Base-by-base conservation (phyloP, 2,888 invertebrate genomes). In the Plagodis dolabraria region DNA sequence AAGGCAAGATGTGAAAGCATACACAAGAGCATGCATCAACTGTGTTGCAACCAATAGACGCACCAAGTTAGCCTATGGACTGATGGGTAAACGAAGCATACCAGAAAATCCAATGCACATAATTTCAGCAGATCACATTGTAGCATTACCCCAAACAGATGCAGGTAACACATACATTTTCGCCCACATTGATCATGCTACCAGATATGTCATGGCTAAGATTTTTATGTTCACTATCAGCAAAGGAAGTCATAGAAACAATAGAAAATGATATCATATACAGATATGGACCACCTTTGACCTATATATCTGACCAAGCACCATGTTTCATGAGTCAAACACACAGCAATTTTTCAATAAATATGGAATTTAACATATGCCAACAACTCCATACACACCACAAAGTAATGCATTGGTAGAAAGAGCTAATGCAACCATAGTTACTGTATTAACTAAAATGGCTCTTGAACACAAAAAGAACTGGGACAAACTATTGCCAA, bases 121-220 rank as follows among this genome's bases (percentile, higher is more conserved):
- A 6, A 64, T 53, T 22, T 54, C 56, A 35, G 22, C 62, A 5
- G 57, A 54, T 34, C 57, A 62, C 34, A 54, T 55, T 11, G 44
- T 55, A 34, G 56, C 56, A 12, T 33, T 56, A 44, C 56, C 56
- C 5, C 36, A 49, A n/a, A 49, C 56, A 48, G 22, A 34, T 10
- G 8, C 59, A 59, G 63, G 63, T 33, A 59, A 63, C 38, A 58
- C 58, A 47, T 56, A 60, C 33, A 64, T 64, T 11, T 58, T 64
- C 33, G 64, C 60, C 10, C 60, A 64, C 42, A 63, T 63, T 33
- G 63, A 63, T 46, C 64, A 64, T 47, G 60, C 57, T 8, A 64
- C 64, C 33, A 57, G 55, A 46, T 56, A 60, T 40, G 12, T 60
- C 9, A 45, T 60, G 10, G 64, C 60, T 35, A 64, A 60, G 45